These are phyloP conservation scores for Apotomis capreana DNA, from an alignment of 2,888 invertebrate species.

Conservation along the genomic window DNA sequence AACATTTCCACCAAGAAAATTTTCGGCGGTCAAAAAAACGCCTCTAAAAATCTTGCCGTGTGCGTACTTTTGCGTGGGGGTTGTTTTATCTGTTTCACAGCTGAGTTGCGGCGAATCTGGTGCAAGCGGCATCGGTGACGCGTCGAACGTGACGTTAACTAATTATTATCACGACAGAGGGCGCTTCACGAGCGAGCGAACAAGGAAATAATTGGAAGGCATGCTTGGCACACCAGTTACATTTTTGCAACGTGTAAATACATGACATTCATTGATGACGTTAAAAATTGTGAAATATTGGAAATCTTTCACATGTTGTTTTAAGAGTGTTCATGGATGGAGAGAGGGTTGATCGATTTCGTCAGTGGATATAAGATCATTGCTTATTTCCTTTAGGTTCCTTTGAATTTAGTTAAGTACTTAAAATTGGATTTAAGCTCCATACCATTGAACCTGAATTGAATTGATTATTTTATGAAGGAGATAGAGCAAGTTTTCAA, in stretches of 20 bases:
- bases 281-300: neutral
- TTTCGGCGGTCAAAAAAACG: conserved; percentile 12
- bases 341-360: too few species aligned
- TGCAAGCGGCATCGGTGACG: conserved; percentile 46
- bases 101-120: conserved; percentile 51
- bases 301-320: neutral
- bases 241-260: neutral
- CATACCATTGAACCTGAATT: too few species aligned
- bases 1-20: too few species aligned
- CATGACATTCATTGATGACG: neutral
- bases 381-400: too few species aligned
- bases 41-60: neutral
- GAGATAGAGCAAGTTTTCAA: too few species aligned
- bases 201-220: conserved; percentile 11
- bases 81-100: conserved; percentile 55
- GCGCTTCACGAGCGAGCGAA: conserved; percentile 22
- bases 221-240: neutral
- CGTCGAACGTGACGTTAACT: conserved; percentile 45
- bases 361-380: too few species aligned
- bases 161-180: conserved; percentile 34
- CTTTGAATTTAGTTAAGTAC: too few species aligned
- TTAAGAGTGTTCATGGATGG: neutral
- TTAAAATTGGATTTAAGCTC: too few species aligned
- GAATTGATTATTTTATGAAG: too few species aligned
- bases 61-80: neutral